Base-by-base conservation (phyloP, 2,113 vertebrate species). In the Dolichotis patagonum region DNA sequence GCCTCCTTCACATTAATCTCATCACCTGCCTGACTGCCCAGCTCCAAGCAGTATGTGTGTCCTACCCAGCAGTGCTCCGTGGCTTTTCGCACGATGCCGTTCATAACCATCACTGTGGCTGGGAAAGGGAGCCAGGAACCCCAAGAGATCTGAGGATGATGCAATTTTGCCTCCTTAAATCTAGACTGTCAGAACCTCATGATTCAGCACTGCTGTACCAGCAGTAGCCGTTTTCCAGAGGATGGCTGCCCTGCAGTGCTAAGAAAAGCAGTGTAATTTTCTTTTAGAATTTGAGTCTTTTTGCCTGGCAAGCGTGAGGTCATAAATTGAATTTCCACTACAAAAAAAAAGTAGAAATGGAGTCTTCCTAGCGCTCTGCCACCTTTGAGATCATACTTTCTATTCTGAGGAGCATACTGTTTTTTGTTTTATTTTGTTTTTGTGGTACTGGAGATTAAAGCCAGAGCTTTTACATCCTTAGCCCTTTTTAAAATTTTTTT, bases 1-100 rank as follows among this genome's bases (percentile, higher is more conserved):
- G 83, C 88, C 43, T 94, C 69, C 54, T 28, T 92, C 88, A 87
- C 41, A 32, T 91, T 96, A 93, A 97, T 94, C 93, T 94, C 67
- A 90, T 98, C 92, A 96, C 52, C 80, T 62, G 97, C 95, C 90
- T 96, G 95, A 93, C 91, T 95, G 95, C 89, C n/a, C 1, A 20
- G 62, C 85, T 87, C 87, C 32, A 67, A 58, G 1, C 94, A 83
- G 46, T 60, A 30, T 84, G 26, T 35, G 0, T 0, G 2, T 63
- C 65, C 71, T 77, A n/a, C 38, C 88, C 82, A 56, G 38, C 3
- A 0, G 32, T 43, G n/a, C 88, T 32, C 56, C 0, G 0, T 0
- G 7, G 90, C 85, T 0, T 9, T 32, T 32, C 89, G 56, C 49
- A 96, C 1, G 11, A 35, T 28, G 49, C 41, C 32, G 28, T 28